Evolutionary conservation across 2,888 invertebrate species (phyloP), one percentile per base, ranked within the genome.

Genomic region (Drymonia ruficornis): DNA sequence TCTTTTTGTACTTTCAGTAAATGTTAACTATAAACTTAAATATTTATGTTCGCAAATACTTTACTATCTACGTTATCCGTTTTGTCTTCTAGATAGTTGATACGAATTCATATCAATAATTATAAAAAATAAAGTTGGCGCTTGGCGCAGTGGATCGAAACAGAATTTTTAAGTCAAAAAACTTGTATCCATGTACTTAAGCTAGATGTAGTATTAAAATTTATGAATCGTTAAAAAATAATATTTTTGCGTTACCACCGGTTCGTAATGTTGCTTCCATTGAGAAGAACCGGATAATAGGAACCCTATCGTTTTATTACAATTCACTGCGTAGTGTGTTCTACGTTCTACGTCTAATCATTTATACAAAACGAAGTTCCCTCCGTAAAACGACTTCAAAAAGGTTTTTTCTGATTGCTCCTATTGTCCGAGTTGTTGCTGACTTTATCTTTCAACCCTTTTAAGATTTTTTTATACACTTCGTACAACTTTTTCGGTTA

Each of bases 371-470:
- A 57, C 53, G 16, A 64, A 70, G 52, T 68, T 60, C 45, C 53
- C 54, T 38, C 40, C 19, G 45, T 34, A 56, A 63, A 68, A 61
- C 34, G 53, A 47, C 34, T 62, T 63, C 54, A 56, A 53, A 62
- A 61, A 63, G 52, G 53, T 47, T 55, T 60, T 71, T 70, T 67
- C 72, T 80, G 73, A 80, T 80, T 80, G 72, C 65, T 50, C 49
- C 76, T 67, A 80, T 80, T 80, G 80, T 80, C 62, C 31, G 15
- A 67, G 60, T 72, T 73, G 55, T 61, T 54, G 61, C 70, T 64
- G 69, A 73, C 69, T 77, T 72, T 66, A 71, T 69, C 64, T 69
- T 72, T 59, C 68, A 78, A 73, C 76, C 77, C 77, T 77, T 80
- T 70, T 59, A 56, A 58, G 55, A 51, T 65, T 61, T 71, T 70